Evolutionary conservation across 2,888 invertebrate species (phyloP).

Genomic region (Physocephala rufipes): DNA sequence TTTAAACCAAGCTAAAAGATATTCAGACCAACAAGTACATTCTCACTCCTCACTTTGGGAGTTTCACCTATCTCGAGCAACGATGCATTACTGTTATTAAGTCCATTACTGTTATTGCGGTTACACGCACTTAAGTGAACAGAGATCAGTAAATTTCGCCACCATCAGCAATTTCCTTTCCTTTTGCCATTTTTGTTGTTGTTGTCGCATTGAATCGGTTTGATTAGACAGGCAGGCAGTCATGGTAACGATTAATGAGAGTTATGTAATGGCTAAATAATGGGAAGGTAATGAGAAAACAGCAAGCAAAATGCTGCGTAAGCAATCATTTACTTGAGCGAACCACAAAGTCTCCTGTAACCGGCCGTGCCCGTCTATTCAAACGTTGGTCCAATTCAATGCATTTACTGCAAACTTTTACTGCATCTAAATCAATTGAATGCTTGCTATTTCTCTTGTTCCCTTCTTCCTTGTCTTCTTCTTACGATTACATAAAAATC

Average conservation of each 20-base stretch:
- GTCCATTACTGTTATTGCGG: no score
- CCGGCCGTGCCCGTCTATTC: no score
- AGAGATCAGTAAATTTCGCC: slow-evolving; percentile 34
- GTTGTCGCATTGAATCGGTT: background rate
- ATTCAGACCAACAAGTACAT: background rate
- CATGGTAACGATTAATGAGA: slow-evolving; percentile 2
- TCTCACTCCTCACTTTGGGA: background rate
- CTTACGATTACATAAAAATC: background rate
- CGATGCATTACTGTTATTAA: slow-evolving; percentile 36
- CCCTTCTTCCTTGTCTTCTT: background rate
- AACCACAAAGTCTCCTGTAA: no score
- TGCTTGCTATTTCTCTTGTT: no score
- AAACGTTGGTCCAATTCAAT: background rate
- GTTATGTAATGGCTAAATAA: background rate
- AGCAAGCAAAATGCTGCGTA: slow-evolving; percentile 30
- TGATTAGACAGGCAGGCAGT: background rate
- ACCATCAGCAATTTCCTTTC: slow-evolving; percentile 30
- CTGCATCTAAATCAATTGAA: no score
- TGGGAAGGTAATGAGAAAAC: slow-evolving; percentile 15
- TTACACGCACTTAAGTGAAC: slow-evolving; percentile 33
- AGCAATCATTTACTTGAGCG: slow-evolving; percentile 9
- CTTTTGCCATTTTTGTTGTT: no score
- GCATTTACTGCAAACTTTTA: no score
- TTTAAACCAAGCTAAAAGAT: background rate
- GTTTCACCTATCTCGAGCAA: background rate